Conservation (phyloP, 2,797 vertebrate genomes). For the Spheniscus humboldti region DNA sequence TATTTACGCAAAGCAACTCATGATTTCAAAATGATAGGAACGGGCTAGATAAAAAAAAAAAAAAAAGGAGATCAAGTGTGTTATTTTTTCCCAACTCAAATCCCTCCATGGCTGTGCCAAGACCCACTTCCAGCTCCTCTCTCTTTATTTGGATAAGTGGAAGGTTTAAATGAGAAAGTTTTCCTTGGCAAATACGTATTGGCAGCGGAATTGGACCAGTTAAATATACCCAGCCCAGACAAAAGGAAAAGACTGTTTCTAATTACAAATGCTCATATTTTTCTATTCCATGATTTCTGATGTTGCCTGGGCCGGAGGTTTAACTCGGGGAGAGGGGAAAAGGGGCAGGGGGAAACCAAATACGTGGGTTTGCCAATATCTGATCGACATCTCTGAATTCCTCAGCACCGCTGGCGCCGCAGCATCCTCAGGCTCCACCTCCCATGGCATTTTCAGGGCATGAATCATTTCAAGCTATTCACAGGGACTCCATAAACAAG, state of each 20-base stretch:
- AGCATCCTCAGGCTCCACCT: neutral
- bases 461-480: neutral
- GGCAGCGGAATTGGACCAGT: conserved; percentile 24
- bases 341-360: neutral
- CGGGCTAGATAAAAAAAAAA: neutral
- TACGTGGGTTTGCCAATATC: neutral
- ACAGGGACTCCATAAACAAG: neutral
- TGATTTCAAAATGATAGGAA: neutral
- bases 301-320: conserved; percentile 13
- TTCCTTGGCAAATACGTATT: conserved; percentile 64
- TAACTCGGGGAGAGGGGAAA: neutral
- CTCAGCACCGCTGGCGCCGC: neutral
- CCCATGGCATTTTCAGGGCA: neutral
- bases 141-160: conserved; percentile 61
- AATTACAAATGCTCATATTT: neutral
- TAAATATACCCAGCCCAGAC: conserved; percentile 52
- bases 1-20: neutral
- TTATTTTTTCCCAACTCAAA: neutral
- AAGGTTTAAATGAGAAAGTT: conserved; percentile 70
- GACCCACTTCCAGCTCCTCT: conserved; percentile 39
- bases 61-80: neutral
- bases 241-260: conserved; percentile 48
- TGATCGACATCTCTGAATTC: neutral
- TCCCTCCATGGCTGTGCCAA: conserved; percentile 42
- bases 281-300: conserved; percentile 12